Conservation (phyloP, 2,888 invertebrate genomes). For the Aphidius colemani region DNA sequence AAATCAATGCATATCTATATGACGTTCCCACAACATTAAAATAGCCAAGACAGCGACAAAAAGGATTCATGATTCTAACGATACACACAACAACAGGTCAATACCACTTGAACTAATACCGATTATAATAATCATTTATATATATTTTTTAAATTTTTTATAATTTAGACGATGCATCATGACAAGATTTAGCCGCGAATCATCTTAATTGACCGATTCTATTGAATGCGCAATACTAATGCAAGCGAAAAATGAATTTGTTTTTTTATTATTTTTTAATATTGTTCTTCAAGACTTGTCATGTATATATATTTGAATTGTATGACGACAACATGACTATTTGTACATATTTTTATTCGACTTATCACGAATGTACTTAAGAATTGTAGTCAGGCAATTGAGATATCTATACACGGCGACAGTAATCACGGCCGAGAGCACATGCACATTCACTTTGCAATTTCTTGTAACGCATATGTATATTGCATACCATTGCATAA, state of each 20-base stretch:
- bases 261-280: too few relatives aligned
- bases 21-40: slow-evolving; percentile 51
- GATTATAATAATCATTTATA: slow-evolving; percentile 46
- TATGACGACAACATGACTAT: not conserved
- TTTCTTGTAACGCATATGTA: slow-evolving; percentile 10
- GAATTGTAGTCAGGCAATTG: slow-evolving; percentile 49
- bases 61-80: slow-evolving; percentile 5
- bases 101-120: slow-evolving; percentile 58
- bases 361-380: slow-evolving; percentile 43
- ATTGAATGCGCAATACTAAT: slow-evolving; percentile 12
- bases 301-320: not conserved
- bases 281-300: too few relatives aligned
- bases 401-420: slow-evolving; percentile 48
- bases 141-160: too few relatives aligned
- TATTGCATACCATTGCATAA: slow-evolving; percentile 2
- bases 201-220: slow-evolving; percentile 38
- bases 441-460: slow-evolving; percentile 49
- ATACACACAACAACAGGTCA: slow-evolving; percentile 42
- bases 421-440: slow-evolving; percentile 51
- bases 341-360: slow-evolving; percentile 17
- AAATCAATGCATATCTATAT: too few relatives aligned
- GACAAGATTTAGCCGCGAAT: slow-evolving; percentile 46
- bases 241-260: not conserved
- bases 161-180: slow-evolving; percentile 47
- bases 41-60: slow-evolving; percentile 18